Evolutionary conservation across 2,797 vertebrate genomes (phyloP).

Genomic region (Huso huso): DNA sequence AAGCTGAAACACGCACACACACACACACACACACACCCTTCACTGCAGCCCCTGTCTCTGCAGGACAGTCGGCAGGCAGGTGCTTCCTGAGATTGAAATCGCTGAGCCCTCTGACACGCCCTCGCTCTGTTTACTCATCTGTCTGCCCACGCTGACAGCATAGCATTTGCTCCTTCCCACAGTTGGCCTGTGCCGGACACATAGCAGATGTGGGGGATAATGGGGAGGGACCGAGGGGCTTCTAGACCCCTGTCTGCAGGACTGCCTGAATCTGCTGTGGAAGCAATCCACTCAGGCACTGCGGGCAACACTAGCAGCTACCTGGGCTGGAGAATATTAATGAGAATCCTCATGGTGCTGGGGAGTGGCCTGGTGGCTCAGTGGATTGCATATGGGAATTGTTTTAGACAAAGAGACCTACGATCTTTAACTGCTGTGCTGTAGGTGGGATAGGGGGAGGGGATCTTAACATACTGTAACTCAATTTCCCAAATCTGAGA

Average conservation of each 20-base stretch:
- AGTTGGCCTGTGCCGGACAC: constrained; percentile 28
- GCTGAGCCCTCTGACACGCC: constrained; percentile 14
- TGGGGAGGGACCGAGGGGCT: constrained; percentile 27
- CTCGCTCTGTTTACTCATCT: constrained; percentile 44
- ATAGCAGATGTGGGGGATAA: constrained; percentile 58
- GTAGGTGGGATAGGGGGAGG: too few relatives aligned
- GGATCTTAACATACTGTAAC: too few relatives aligned
- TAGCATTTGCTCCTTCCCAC: constrained; percentile 31
- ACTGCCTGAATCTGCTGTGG: background rate
- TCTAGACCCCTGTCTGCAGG: background rate
- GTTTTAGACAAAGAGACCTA: too few relatives aligned
- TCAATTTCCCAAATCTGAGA: too few relatives aligned
- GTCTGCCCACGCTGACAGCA: constrained; percentile 38
- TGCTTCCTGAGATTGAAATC: constrained; percentile 53
- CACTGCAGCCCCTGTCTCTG: constrained; percentile 29
- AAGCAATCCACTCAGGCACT: constrained; percentile 45
- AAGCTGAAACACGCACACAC: background rate
- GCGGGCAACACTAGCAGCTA: background rate
- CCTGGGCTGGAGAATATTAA: background rate
- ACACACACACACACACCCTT: constrained; percentile 4
- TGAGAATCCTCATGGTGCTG: too few relatives aligned
- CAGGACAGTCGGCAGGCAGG: constrained; percentile 47
- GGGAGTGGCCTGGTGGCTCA: too few relatives aligned
- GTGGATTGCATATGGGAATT: too few relatives aligned
- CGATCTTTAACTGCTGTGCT: too few relatives aligned